Percentiles rank a stretch among this genome's conserved stretches.
Evolutionary conservation across 1,140 invertebrate species (phyloP).

Genomic region (Temnothorax curvispinosus): DNA sequence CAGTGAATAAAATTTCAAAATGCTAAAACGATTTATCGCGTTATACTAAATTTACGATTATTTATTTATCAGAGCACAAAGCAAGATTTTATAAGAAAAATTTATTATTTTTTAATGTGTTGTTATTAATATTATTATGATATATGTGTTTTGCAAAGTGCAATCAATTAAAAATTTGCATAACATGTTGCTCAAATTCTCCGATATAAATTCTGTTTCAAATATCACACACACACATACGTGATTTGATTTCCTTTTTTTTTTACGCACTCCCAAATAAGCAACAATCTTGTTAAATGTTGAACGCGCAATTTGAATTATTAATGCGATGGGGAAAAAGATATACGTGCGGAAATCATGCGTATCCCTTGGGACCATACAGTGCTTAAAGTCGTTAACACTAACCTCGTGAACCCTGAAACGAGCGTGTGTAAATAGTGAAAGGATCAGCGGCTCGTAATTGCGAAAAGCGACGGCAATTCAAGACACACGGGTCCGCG

Average conservation of each 20-base stretch:
- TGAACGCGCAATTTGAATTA: not conserved
- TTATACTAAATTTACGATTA: not conserved
- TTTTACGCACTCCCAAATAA: not conserved
- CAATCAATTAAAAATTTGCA: not conserved
- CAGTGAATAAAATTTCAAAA: not conserved
- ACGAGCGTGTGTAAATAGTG: constrained; percentile 61
- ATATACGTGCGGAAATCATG: constrained; percentile 14
- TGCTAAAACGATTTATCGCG: not conserved
- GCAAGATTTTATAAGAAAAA: not conserved
- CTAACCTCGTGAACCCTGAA: constrained; percentile 70
- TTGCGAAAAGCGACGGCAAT: constrained; percentile 64
- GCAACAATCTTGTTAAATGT: not conserved
- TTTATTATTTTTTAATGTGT: not conserved
- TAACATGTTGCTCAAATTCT: not conserved
- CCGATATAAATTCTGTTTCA: not conserved
- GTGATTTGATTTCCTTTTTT: not conserved
- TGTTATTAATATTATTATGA: not conserved
- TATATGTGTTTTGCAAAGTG: not conserved
- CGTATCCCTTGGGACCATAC: not conserved
- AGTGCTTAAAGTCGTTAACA: constrained; percentile 56
- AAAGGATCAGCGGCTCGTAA: constrained; percentile 64
- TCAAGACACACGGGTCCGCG: constrained; percentile 1
- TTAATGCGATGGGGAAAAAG: not conserved
- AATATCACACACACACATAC: too few species aligned
- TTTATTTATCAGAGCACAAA: not conserved